phyloP scores from a whole-genome alignment of 1,140 invertebrate genomes.

The Tribolium madens region DNA sequence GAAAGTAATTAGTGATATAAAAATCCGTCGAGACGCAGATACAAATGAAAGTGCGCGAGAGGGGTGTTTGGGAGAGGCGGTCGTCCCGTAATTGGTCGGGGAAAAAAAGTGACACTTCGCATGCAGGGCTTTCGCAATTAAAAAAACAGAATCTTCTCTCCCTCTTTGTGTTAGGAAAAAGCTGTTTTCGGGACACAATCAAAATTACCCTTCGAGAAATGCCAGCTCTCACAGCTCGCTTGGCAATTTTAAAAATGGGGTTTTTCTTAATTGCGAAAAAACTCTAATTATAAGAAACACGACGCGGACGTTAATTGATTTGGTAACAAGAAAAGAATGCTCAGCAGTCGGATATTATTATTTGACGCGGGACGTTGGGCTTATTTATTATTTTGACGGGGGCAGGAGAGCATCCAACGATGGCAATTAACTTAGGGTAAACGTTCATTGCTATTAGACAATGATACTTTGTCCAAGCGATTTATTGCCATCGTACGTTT shows the following conservation, averaged over 20 bases:
- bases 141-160: slow-evolving; percentile 52
- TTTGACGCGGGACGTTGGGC: slow-evolving; percentile 50
- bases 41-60: slow-evolving; percentile 59
- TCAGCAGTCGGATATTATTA: slow-evolving; percentile 51
- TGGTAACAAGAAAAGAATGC: slow-evolving; percentile 61
- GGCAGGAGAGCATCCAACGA: slow-evolving; percentile 40
- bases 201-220: slow-evolving; percentile 59
- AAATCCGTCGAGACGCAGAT: slow-evolving; percentile 60
- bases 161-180: slow-evolving; percentile 47
- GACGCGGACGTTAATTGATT: slow-evolving; percentile 60
- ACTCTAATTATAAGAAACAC: slow-evolving; percentile 62
- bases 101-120: slow-evolving; percentile 59
- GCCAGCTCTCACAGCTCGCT: slow-evolving; percentile 48
- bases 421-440: slow-evolving; percentile 15
- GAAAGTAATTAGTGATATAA: slow-evolving; percentile 62
- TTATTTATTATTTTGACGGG: slow-evolving; percentile 59
- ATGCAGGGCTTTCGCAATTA: slow-evolving; percentile 58
- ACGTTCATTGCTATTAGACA: neutral
- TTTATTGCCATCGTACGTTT: too few species aligned
- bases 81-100: slow-evolving; percentile 57
- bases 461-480: neutral
- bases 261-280: slow-evolving; percentile 61
- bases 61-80: slow-evolving; percentile 25
- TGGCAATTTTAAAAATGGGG: slow-evolving; percentile 63
- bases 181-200: slow-evolving; percentile 56